These are phyloP conservation scores for Drosophila neotestacea DNA, from an alignment of 2,888 invertebrate species.

Conservation along the genomic window DNA sequence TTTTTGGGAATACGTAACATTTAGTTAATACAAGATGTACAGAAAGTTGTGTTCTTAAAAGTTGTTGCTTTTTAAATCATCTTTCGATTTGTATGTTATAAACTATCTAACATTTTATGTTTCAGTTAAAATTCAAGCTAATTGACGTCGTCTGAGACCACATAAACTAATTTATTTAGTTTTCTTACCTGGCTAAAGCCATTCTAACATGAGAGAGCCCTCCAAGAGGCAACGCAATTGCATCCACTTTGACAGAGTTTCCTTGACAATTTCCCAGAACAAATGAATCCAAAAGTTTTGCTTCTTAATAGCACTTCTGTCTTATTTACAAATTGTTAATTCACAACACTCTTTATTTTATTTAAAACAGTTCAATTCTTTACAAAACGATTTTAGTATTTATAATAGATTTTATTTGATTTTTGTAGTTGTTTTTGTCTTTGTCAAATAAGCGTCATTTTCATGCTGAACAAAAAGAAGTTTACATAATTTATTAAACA, in stretches of 20 bases:
- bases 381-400: not conserved
- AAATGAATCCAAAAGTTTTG: slow-evolving; percentile 33
- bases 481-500: slow-evolving; percentile 5
- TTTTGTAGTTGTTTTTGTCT: not conserved
- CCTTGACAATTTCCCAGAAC: slow-evolving; percentile 37
- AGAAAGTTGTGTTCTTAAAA: not conserved
- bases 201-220: slow-evolving; percentile 89
- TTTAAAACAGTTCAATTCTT: slow-evolving; percentile 21
- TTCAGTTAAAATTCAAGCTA: too few relatives aligned
- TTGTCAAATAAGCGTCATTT: slow-evolving; percentile 35
- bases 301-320: not conserved
- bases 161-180: not conserved
- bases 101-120: too few relatives aligned
- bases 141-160: not conserved
- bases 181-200: slow-evolving; percentile 89
- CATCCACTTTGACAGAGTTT: slow-evolving; percentile 86
- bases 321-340: not conserved
- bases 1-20: too few relatives aligned
- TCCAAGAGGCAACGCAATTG: slow-evolving; percentile 86
- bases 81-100: not conserved
- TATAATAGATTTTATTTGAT: not conserved
- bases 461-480: slow-evolving; percentile 8
- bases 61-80: not conserved
- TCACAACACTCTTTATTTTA: slow-evolving; percentile 25
- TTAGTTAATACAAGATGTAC: too few relatives aligned